Evolutionary conservation across 30 jellyfish, hydroid and myxozoan genomes (phyloP).

Genomic region (Aurelia sp.): DNA sequence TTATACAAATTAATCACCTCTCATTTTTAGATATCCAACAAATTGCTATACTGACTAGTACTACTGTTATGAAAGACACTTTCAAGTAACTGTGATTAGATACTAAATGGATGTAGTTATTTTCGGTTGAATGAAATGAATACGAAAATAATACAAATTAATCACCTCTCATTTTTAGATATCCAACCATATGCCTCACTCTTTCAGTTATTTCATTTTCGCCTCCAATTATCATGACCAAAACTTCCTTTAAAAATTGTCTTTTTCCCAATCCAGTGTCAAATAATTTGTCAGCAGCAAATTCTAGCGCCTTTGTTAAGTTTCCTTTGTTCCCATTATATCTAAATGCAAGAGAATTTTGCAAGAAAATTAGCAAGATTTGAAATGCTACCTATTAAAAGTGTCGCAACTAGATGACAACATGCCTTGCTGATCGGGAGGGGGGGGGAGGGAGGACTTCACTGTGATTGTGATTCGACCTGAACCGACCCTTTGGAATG

Average conservation of each 20-base stretch:
- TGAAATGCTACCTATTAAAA: too few relatives aligned
- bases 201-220: slow-evolving; percentile 46
- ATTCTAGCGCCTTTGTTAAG: slow-evolving; percentile 59
- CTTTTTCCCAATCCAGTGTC: slow-evolving; percentile 55
- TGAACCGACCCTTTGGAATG: too few relatives aligned
- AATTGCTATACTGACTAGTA: too few relatives aligned
- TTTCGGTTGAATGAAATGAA: too few relatives aligned
- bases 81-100: too few relatives aligned
- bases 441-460: too few relatives aligned
- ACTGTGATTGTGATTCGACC: too few relatives aligned
- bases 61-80: too few relatives aligned
- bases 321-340: slow-evolving; percentile 31
- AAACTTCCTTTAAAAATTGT: slow-evolving; percentile 38
- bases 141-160: too few relatives aligned
- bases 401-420: too few relatives aligned
- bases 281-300: slow-evolving; percentile 59
- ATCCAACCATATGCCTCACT: slow-evolving; percentile 30
- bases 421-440: too few relatives aligned
- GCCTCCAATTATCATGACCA: slow-evolving; percentile 51
- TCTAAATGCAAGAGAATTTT: slow-evolving; percentile 10
- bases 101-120: too few relatives aligned
- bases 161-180: slow-evolving; percentile 66
- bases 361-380: neutral
- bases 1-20: slow-evolving; percentile 48
- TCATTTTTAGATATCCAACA: slow-evolving; percentile 59